Base-by-base conservation (phyloP, 1,140 invertebrate species). In the Camponotus vicinus region DNA sequence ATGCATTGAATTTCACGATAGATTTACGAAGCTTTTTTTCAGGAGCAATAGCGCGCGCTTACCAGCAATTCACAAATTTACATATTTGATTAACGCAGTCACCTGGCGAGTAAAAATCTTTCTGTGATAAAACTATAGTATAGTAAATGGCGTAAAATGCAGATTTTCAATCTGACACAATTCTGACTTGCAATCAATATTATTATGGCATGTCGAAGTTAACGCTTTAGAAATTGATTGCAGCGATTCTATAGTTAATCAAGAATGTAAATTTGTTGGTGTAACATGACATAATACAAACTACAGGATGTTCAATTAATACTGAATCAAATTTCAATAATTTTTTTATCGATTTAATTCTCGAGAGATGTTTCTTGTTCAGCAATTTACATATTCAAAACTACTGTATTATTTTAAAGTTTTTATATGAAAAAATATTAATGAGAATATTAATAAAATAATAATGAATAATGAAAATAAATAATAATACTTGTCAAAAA, bases 161-260 rank as follows among this genome's bases (percentile, higher is more conserved):
- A 75, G 69, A 83, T 83, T 75, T 83, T 83, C 55, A 73, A 45
- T 73, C 69, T 83, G 42, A 73, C 67, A 40, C 79, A 73, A 82
- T 71, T 71, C 79, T 40, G 64, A 80, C 49, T 82, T 82, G 79
- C 79, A 82, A 73, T 82, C 79, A 82, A 59, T 71, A 82, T 83
- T 75, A 83, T 83, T 73, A 73, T 61, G 40, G 37, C 34, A 82
- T 40, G 18, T 73, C 73, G 57, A 70, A 75, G 52, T 63, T 61
- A 34, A 61, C 69, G 79, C 59, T 75, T 75, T 49, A 61, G 52
- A 64, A 73, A 83, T 45, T 83, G 79, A 83, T 83, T 83, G 79
- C 55, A 27, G 8, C 40, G 13, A 75, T 63, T 83, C 52, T 83
- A 61, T 73, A 42, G 69, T 83, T 82, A 83, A 83, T 83, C 57